Evolutionary conservation across 2,888 invertebrate species (phyloP).

Genomic region (Tenthredo amoena): DNA sequence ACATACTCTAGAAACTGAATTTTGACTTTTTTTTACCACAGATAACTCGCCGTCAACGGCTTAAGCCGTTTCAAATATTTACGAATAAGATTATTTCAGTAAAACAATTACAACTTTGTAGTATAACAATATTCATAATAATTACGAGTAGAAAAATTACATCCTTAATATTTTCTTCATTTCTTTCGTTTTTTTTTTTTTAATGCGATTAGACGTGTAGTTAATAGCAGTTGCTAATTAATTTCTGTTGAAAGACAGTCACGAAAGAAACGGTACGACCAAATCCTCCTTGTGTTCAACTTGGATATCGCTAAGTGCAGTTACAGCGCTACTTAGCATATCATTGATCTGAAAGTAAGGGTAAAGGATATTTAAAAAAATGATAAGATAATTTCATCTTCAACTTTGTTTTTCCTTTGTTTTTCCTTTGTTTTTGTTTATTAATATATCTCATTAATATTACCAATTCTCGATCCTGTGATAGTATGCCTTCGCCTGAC

Average conservation of each 20-base stretch:
- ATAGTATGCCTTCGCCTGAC: constrained; percentile 81
- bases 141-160: constrained; percentile 37
- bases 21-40: not conserved
- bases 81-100: not conserved
- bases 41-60: constrained; percentile 2
- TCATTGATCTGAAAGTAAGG: constrained; percentile 84
- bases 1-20: not conserved
- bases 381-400: not conserved
- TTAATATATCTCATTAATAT: constrained; percentile 63
- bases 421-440: not conserved
- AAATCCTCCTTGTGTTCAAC: constrained; percentile 94
- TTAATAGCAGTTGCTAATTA: not conserved
- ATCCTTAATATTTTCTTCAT: not conserved
- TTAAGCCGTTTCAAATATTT: not conserved
- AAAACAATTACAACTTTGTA: not conserved
- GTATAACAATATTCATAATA: constrained; percentile 6
- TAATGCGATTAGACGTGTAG: not conserved
- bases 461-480: constrained; percentile 86
- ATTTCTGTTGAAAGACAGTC: constrained; percentile 58
- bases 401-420: not conserved
- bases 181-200: not conserved
- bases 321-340: constrained; percentile 85
- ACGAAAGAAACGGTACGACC: constrained; percentile 89
- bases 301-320: constrained; percentile 88
- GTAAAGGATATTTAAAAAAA: constrained; percentile 35